These are phyloP conservation scores for Sceloporus tristichus DNA, from an alignment of 2,113 vertebrate species.

Conservation along the genomic window DNA sequence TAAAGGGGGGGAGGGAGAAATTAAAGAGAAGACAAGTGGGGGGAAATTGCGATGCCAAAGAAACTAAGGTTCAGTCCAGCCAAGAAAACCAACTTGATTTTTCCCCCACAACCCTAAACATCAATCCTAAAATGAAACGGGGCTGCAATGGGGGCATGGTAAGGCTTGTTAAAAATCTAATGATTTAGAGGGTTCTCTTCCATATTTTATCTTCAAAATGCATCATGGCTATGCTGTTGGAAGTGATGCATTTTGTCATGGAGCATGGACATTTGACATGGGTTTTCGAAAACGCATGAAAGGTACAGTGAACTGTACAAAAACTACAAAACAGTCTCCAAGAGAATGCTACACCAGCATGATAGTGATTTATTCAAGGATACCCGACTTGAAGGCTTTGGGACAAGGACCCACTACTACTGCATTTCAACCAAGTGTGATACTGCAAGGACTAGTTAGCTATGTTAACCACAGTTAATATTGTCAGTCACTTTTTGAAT, in stretches of 20 bases:
- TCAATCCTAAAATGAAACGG: background rate
- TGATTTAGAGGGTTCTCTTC: background rate
- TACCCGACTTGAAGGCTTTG: too few species aligned
- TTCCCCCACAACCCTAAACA: background rate
- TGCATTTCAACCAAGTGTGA: too few species aligned
- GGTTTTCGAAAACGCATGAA: background rate
- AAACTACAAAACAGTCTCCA: too few species aligned
- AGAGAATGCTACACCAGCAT: too few species aligned
- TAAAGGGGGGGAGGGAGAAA: background rate
- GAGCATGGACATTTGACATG: background rate
- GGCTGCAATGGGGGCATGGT: background rate
- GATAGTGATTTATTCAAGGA: too few species aligned
- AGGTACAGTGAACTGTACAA: constrained; percentile 27
- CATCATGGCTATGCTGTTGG: background rate
- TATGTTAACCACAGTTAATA: too few species aligned
- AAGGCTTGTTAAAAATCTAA: background rate
- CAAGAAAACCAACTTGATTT: background rate
- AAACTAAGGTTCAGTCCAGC: background rate
- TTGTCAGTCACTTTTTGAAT: too few species aligned
- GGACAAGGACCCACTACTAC: too few species aligned
- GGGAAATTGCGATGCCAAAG: background rate
- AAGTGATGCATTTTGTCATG: background rate
- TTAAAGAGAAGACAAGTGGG: constrained; percentile 42
- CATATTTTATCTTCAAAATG: background rate
- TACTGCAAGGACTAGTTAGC: too few species aligned